These are phyloP conservation scores for Heliconius himera DNA, from an alignment of 1,140 invertebrate genomes.

Conservation along the genomic window DNA sequence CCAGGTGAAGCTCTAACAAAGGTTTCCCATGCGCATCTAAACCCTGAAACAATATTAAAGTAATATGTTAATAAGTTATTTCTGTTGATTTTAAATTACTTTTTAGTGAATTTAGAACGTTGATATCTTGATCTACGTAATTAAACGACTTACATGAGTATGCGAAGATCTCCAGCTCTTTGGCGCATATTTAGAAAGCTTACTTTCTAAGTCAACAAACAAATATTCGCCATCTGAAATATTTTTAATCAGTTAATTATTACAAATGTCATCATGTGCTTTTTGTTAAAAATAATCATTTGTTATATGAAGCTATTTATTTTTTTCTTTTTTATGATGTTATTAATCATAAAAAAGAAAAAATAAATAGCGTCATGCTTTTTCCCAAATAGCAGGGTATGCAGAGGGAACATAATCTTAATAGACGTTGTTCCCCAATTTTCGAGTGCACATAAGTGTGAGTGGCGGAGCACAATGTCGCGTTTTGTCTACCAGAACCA, in stretches of 20 bases:
- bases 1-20: conserved; percentile 93
- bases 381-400: no score
- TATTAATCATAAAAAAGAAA: background rate
- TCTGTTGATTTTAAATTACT: background rate
- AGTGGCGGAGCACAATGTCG: no score
- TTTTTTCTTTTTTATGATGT: no score
- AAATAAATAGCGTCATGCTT: no score
- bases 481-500: no score
- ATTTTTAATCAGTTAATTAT: background rate
- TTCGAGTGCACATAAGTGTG: no score
- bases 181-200: conserved; percentile 96
- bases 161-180: conserved; percentile 97
- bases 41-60: conserved; percentile 84
- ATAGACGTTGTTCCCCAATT: no score
- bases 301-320: no score
- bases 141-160: conserved; percentile 92
- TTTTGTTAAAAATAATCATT: background rate
- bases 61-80: background rate
- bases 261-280: background rate
- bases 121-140: background rate
- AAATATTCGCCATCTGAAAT: conserved; percentile 96
- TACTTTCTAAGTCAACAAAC: conserved; percentile 96
- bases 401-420: no score
- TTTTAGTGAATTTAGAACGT: background rate
- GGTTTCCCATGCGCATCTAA: conserved; percentile 94